phyloP scores from a whole-genome alignment of 2,888 invertebrate genomes.

The Nasonovia ribisnigri region DNA sequence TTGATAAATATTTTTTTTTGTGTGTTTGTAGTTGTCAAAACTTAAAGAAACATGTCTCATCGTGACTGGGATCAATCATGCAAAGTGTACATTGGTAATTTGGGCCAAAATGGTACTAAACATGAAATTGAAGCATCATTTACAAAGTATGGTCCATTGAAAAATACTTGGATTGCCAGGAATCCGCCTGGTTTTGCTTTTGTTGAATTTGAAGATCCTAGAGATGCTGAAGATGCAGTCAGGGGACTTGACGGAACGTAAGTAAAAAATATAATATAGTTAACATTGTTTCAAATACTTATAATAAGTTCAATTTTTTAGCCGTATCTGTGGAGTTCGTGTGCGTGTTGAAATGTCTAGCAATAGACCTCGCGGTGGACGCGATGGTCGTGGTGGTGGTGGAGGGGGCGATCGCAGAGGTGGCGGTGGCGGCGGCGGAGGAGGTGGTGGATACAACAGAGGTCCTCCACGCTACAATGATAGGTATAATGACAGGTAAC shows the following conservation, averaged over 20 bases:
- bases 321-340: constrained; percentile 88
- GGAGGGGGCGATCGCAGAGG: constrained; percentile 68
- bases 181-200: constrained; percentile 94
- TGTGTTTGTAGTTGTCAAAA: not conserved
- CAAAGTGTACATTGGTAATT: constrained; percentile 93
- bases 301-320: constrained; percentile 70
- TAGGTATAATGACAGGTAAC: constrained; percentile 63
- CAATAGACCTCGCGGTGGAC: constrained; percentile 79
- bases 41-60: constrained; percentile 69
- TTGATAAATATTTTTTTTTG: not conserved
- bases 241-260: constrained; percentile 87
- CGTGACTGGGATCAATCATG: constrained; percentile 88
- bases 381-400: constrained; percentile 66
- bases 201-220: constrained; percentile 88
- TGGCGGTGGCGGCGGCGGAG: constrained; percentile 61
- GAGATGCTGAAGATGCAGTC: constrained; percentile 90
- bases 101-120: constrained; percentile 91
- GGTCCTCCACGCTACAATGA: constrained; percentile 65
- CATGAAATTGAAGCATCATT: constrained; percentile 91
- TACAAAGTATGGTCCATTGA: constrained; percentile 87
- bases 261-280: constrained; percentile 70
- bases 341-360: constrained; percentile 95
- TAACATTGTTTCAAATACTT: not conserved
- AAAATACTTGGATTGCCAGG: constrained; percentile 94
- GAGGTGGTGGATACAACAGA: constrained; percentile 62